Percentiles rank a stretch among this genome's conserved stretches.
These are phyloP conservation scores for Andrena praecox DNA, from an alignment of 2,888 invertebrate genomes.

Conservation along the genomic window DNA sequence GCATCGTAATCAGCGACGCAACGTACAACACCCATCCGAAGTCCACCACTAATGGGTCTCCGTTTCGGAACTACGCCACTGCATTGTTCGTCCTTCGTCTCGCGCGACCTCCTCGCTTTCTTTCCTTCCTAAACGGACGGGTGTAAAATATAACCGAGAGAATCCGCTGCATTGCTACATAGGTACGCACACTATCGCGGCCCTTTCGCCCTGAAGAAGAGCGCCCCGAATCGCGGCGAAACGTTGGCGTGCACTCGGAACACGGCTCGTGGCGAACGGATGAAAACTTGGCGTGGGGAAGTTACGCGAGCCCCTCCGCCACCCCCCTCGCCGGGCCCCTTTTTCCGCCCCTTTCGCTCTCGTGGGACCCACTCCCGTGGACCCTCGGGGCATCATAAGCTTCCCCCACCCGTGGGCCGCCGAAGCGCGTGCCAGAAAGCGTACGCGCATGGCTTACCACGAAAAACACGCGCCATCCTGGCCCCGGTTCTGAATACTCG, in stretches of 20 bases:
- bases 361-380: constrained; percentile 20
- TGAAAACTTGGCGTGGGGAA: constrained; percentile 47
- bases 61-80: constrained; percentile 44
- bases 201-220: constrained; percentile 46
- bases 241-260: constrained; percentile 18
- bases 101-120: constrained; percentile 40
- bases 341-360: constrained; percentile 35
- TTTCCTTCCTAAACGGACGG: constrained; percentile 57
- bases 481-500: constrained; percentile 15
- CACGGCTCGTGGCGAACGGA: constrained; percentile 30
- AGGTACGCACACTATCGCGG: constrained; percentile 52
- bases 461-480: constrained; percentile 62
- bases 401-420: constrained; percentile 40
- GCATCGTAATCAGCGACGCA: too few species aligned
- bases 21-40: too few species aligned
- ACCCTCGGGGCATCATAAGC: constrained; percentile 26
- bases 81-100: constrained; percentile 50
- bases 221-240: constrained; percentile 21
- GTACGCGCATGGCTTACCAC: constrained; percentile 15
- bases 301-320: constrained; percentile 15
- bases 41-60: neutral
- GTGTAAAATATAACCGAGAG: constrained; percentile 61
- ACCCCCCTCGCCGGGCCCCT: neutral
- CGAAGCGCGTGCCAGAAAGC: constrained; percentile 67
- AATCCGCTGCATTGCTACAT: constrained; percentile 51